Percentiles rank a stretch among this genome's conserved stretches.
Conservation (phyloP, 2,797 vertebrate genomes). For the Coracias cyanogaster region DNA sequence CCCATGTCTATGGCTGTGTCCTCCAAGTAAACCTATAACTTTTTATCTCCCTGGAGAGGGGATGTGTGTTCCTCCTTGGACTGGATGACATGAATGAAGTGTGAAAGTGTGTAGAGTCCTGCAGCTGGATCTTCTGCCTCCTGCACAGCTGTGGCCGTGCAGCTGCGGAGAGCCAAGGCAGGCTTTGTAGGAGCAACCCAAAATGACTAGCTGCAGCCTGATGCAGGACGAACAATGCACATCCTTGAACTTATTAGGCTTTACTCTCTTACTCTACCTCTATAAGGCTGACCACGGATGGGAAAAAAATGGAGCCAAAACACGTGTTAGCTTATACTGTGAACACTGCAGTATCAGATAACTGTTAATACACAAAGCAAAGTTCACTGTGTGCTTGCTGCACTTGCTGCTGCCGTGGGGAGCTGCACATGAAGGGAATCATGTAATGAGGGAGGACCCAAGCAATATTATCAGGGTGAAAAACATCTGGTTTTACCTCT, state of each 20-base stretch:
- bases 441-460: background rate
- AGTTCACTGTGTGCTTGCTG: background rate
- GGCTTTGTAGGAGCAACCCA: background rate
- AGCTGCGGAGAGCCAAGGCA: background rate
- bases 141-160: rapidly evolving
- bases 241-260: background rate
- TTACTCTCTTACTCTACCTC: background rate
- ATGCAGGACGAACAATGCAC: background rate
- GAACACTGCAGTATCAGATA: too few species aligned
- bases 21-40: background rate
- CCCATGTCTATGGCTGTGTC: rapidly evolving
- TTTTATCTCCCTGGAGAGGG: background rate
- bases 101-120: background rate
- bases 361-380: background rate
- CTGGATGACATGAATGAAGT: background rate
- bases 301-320: background rate
- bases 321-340: too few species aligned
- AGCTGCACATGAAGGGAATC: background rate
- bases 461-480: background rate
- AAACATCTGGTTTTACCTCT: background rate
- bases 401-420: background rate
- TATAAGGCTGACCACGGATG: background rate
- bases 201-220: background rate
- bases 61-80: background rate
- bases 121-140: background rate